Conservation (phyloP, 2,113 vertebrate species). For the Chauna torquata region DNA sequence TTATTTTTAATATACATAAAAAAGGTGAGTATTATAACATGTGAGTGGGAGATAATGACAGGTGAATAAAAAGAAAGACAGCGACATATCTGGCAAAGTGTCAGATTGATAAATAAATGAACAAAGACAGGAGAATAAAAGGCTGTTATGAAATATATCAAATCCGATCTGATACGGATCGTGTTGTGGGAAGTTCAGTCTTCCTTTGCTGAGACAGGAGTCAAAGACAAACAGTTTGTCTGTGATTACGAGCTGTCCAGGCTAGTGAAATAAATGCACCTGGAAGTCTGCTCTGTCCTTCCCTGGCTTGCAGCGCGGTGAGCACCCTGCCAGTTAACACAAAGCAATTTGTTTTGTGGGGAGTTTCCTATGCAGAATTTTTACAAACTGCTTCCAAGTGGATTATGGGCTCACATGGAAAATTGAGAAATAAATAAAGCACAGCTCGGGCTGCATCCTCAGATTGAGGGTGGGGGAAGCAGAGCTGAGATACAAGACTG, state of each 20-base stretch:
- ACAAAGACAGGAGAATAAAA: constrained; percentile 70
- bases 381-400: not conserved
- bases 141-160: constrained; percentile 71
- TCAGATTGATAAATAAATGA: constrained; percentile 71
- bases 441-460: not conserved
- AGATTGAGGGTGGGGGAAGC: not conserved
- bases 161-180: constrained; percentile 63
- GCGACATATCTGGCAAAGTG: constrained; percentile 48
- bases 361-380: not conserved
- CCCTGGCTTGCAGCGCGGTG: not conserved
- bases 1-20: constrained; percentile 63
- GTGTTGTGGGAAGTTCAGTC: constrained; percentile 48
- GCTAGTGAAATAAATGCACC: constrained; percentile 51
- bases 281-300: not conserved
- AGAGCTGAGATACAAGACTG: accelerated
- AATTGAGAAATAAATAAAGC: not conserved
- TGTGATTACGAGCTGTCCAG: constrained; percentile 61
- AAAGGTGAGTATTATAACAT: constrained; percentile 54
- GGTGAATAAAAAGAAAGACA: constrained; percentile 65
- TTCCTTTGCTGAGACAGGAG: constrained; percentile 54
- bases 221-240: constrained; percentile 63
- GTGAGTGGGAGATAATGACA: constrained; percentile 51
- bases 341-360: not conserved
- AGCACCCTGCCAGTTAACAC: accelerated
- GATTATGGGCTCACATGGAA: not conserved